phyloP scores from a whole-genome alignment of 35 echinoderm and acorn worm species.

The Acanthaster planci region DNA sequence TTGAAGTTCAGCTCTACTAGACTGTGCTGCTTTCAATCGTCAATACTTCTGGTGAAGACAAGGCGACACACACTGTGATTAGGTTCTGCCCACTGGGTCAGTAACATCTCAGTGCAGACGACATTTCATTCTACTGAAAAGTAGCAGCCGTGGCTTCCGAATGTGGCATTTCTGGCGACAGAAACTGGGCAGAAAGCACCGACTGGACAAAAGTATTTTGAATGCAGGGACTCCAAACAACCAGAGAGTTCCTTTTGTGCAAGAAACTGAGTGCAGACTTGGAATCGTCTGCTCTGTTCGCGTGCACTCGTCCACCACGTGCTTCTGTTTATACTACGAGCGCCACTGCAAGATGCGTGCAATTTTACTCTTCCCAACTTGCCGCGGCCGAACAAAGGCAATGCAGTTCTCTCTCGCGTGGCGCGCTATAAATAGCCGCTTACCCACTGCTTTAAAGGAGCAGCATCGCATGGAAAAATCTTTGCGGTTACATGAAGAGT shows the following conservation, averaged over 20 bases:
- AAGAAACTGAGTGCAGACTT: too few relatives aligned
- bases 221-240: neutral
- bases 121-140: neutral
- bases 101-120: neutral
- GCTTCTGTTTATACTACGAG: neutral
- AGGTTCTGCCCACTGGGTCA: too few relatives aligned
- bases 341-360: neutral
- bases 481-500: too few relatives aligned
- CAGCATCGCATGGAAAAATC: neutral
- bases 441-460: neutral
- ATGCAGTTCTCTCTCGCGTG: conserved; percentile 6
- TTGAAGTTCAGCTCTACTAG: too few relatives aligned
- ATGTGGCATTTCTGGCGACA: neutral
- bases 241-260: neutral
- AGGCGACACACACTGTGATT: too few relatives aligned
- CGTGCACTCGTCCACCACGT: neutral
- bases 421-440: neutral
- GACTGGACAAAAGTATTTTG: neutral
- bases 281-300: neutral
- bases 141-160: neutral
- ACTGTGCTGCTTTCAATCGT: too few relatives aligned
- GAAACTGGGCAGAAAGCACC: neutral
- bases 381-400: neutral
- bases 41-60: too few relatives aligned
- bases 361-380: neutral